Base-by-base conservation (phyloP, 2,888 invertebrate species). In the Erynnis tages region DNA sequence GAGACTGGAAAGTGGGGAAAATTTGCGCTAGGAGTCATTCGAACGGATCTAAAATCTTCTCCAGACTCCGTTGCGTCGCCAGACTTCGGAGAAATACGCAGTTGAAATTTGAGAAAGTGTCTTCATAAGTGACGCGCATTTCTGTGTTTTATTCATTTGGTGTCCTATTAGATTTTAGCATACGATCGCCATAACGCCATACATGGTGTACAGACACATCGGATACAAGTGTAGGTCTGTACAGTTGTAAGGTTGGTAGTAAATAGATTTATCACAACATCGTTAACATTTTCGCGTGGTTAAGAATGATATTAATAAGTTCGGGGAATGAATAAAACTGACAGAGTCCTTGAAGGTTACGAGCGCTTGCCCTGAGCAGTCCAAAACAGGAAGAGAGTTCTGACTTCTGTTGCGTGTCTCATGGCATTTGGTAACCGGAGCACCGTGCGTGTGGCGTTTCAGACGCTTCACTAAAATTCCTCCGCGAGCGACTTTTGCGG, bases 341-440 rank as follows among this genome's bases (percentile, higher is more conserved):
- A 56, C 32, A 59, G 65, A 69, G 76, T 80, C 82, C 84, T 82
- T 84, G 83, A 83, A 74, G 59, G 57, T 75, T 74, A 76, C 66
- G 70, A 69, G 58, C 59, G 55, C 32, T 34, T 34, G 45, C 14
- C 45, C 14, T n/a, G 29, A 43, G 61, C 60, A 50, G 63, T 63
- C 58, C 58, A 63, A 71, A 81, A 70, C 82, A 81, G 84, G 85
- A 85, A 85, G 65, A 67, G 63, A 61, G 58, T 57, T 63, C 61
- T 58, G 65, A 34, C 29, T 50, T 34, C 13, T 32, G n/a, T 85
- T 70, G 84, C 85, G 82, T 84, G 83, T 43, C 58, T 66, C 71
- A 72, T 78, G 77, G 71, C 66, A 65, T 63, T 58, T 57, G 50
- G 50, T 13, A 57, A 54, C 54, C 54, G 53, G 58, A 52, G 48